Evolutionary conservation across 2,797 vertebrate genomes (phyloP), one percentile per base, ranked within the genome.

Genomic region (Mionectes olivaceus): DNA sequence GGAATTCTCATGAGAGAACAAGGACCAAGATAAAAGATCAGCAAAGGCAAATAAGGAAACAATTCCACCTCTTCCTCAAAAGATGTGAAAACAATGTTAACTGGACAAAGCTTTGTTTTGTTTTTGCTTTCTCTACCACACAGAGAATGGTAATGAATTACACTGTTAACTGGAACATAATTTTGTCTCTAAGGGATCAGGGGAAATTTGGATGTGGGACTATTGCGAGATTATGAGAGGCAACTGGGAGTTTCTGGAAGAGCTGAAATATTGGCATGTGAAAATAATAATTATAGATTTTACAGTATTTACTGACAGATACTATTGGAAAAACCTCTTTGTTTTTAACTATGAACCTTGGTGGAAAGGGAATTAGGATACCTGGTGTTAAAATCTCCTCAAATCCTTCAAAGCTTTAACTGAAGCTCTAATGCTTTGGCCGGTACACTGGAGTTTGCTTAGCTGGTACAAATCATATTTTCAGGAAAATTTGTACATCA

Each of bases 231-330:
- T 97, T 97, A 97, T 93, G 92, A 97, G 90, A 93, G 55, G 70
- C 94, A 97, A 96, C 8, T 96, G 96, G 94, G 96, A 96, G 89
- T 95, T 95, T 91, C 89, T 65, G 71, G 50, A 87, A 94, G 64
- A 91, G 49, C 75, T 63, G 43, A 89, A 73, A 95, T 96, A 93
- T 63, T 96, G 95, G 83, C 94, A 94, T 80, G 86, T 94, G 81
- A 90, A 97, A 97, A 94, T 93, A 96, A 96, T 96, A 97, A 95
- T 97, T 96, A 96, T 53, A 90, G 95, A 90, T 96, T 97, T 97
- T 96, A 93, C 91, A 96, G 90, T 95, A 94, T 96, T 97, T 97
- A 93, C 90, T 17, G 73, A 93, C 64, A 89, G 93, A 94, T 24
- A 19, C 16, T 74, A 35, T 39, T 44, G 73, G 73, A 90, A 83